A percentile compares a stretch with the other conserved stretches of the same genome.
Evolutionary conservation across 64 coral and sea anemone species (phyloP).

Genomic region (Astreopora myriophthalma): DNA sequence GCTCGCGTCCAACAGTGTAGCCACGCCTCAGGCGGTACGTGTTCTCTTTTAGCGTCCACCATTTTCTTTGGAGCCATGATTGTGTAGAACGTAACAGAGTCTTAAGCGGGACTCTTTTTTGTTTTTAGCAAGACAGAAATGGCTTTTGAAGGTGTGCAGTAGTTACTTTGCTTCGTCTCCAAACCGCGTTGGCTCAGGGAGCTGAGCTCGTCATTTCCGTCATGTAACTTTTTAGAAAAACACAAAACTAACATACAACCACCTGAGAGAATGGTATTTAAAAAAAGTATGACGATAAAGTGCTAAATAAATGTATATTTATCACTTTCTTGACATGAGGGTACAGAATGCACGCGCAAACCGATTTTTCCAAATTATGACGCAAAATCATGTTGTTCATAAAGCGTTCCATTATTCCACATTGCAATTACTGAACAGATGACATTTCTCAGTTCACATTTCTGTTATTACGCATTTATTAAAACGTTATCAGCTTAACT

Average conservation of each 20-base stretch:
- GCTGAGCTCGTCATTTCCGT: too few relatives aligned
- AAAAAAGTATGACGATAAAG: too few relatives aligned
- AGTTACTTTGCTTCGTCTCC: not conserved
- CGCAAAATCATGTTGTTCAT: not conserved
- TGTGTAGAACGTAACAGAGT: not conserved
- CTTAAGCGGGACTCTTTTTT: too few relatives aligned
- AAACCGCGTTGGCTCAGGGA: not conserved
- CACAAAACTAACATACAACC: too few relatives aligned
- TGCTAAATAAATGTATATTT: too few relatives aligned
- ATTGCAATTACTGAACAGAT: too few relatives aligned
- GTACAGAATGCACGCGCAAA: not conserved
- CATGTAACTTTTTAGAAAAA: too few relatives aligned
- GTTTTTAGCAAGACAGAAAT: not conserved
- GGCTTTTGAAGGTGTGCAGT: not conserved
- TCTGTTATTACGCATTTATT: too few relatives aligned
- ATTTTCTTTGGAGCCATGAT: not conserved
- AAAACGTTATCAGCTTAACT: too few relatives aligned
- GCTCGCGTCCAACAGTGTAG: not conserved
- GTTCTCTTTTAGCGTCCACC: not conserved
- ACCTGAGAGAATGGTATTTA: too few relatives aligned
- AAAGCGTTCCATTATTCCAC: not conserved
- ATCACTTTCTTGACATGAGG: not conserved
- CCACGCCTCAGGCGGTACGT: not conserved
- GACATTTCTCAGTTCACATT: too few relatives aligned
- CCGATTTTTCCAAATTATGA: not conserved